Evolutionary conservation across 53 echinoderm and acorn worm species (phyloP).

Genomic region (Crossaster papposus): DNA sequence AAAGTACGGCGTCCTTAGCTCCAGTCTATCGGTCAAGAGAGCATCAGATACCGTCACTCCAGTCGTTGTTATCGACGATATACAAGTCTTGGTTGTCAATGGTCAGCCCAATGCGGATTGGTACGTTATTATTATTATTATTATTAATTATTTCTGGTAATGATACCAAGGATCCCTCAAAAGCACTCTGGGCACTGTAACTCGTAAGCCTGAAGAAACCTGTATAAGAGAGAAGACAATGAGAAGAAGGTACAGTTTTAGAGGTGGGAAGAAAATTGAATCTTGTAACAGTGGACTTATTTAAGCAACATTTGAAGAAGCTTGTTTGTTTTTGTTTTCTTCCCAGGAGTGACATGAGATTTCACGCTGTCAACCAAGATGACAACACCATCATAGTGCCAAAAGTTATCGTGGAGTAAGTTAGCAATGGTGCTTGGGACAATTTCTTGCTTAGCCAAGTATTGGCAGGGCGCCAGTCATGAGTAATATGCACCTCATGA

Average conservation of each 20-base stretch:
- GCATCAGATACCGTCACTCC: not conserved
- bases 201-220: no score
- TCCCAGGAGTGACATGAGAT: constrained; percentile 43
- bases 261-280: not conserved
- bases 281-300: no score
- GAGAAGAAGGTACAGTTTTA: no score
- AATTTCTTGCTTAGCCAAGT: no score
- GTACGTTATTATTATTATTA: not conserved
- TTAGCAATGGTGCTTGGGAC: not conserved
- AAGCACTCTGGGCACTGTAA: no score
- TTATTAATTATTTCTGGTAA: no score
- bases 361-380: constrained; percentile 38
- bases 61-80: constrained; percentile 23
- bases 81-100: constrained; percentile 10
- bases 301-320: not conserved
- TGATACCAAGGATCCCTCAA: no score
- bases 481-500: no score
- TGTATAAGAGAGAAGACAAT: no score
- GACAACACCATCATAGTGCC: constrained; percentile 48
- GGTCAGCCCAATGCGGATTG: not conserved
- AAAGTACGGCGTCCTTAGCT: constrained; percentile 8
- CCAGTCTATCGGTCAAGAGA: not conserved
- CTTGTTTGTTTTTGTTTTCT: not conserved
- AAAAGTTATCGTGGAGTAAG: constrained; percentile 34
- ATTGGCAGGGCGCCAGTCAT: no score